A percentile compares a stretch with the other conserved stretches of the same genome.
phyloP scores from a whole-genome alignment of 2,888 invertebrate species.

The Sinodicranocentrus sp. region DNA sequence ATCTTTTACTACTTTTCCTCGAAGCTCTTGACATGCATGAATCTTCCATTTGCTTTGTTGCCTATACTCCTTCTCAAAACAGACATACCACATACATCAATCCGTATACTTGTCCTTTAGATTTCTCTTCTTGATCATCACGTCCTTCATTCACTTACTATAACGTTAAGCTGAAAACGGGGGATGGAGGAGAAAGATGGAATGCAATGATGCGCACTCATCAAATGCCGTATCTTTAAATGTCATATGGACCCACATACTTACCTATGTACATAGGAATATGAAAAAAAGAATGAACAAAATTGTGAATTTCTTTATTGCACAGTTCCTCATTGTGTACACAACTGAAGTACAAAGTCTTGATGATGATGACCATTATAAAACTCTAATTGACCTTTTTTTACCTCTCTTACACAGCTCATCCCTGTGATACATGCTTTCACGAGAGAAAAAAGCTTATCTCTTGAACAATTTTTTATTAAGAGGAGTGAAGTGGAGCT shows the following conservation, averaged over 20 bases:
- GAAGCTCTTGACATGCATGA: constrained; percentile 16
- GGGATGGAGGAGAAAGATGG: not conserved
- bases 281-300: too few relatives aligned
- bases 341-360: not conserved
- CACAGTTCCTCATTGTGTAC: not conserved
- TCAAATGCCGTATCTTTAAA: too few relatives aligned
- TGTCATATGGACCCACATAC: too few relatives aligned
- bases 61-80: not conserved
- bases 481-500: too few relatives aligned
- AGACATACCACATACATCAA: not conserved
- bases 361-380: constrained; percentile 1
- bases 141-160: not conserved
- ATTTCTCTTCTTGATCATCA: constrained; percentile 11
- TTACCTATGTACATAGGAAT: too few relatives aligned
- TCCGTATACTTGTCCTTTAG: not conserved
- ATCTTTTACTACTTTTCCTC: constrained; percentile 7
- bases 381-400: constrained; percentile 4
- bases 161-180: not conserved
- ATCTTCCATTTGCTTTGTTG: constrained; percentile 12
- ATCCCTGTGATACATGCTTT: not conserved
- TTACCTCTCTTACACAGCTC: not conserved
- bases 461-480: not conserved
- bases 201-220: not conserved
- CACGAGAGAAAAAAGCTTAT: not conserved
- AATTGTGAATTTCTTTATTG: constrained; percentile 4